A percentile compares a stretch with the other conserved stretches of the same genome.
Conservation (phyloP, 2,797 vertebrate species). For the Threskiornis aethiopicus region DNA sequence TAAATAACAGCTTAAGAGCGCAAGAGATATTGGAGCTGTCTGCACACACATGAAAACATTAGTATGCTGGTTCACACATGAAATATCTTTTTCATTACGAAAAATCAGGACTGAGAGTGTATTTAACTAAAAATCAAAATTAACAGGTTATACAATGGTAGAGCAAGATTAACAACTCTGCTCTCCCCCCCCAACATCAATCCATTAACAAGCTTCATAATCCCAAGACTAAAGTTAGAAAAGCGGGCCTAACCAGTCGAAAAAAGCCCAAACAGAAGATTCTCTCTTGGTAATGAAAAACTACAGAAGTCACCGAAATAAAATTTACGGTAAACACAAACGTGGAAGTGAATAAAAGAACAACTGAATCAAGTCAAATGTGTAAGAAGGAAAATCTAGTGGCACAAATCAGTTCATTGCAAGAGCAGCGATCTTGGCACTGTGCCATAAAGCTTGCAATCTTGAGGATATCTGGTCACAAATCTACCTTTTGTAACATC, state of each 20-base stretch:
- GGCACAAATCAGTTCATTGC: background rate
- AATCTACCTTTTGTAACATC: background rate
- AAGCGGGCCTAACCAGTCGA: background rate
- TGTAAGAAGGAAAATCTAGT: background rate
- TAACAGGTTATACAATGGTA: background rate
- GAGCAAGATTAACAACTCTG: background rate
- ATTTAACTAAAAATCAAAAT: background rate
- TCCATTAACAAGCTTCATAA: background rate
- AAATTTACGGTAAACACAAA: background rate
- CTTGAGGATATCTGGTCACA: background rate
- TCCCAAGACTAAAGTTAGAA: background rate
- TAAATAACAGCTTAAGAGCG: background rate
- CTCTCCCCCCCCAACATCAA: background rate
- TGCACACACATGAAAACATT: rapidly evolving
- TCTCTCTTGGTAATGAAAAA: background rate
- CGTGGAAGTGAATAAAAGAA: background rate
- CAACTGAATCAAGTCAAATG: rapidly evolving
- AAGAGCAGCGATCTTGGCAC: rapidly evolving
- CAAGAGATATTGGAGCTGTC: background rate
- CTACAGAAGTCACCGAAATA: background rate
- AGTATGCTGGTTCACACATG: no score
- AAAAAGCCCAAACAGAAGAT: background rate
- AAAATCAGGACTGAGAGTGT: background rate
- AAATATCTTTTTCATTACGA: background rate
- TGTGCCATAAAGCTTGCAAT: background rate